Evolutionary conservation across 2,888 invertebrate species (phyloP).

Genomic region (Papilio elwesi): DNA sequence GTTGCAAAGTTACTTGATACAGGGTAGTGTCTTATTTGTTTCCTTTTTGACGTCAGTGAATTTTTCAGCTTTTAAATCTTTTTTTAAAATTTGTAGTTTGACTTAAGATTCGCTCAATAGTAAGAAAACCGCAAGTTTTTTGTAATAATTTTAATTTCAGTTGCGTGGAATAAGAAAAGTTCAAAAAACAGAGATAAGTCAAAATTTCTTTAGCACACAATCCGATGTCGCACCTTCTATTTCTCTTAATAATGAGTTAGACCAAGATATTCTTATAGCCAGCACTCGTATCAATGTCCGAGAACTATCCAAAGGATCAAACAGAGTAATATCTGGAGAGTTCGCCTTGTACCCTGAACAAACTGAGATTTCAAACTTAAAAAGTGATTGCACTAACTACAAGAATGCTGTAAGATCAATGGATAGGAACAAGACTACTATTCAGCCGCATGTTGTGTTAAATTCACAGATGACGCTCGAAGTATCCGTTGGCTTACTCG

Average conservation of each 20-base stretch:
- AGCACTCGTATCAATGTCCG: constrained; percentile 66
- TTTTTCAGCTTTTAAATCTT: no score
- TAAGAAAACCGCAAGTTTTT: no score
- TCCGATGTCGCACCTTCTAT: constrained; percentile 54
- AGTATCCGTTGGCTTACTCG: constrained; percentile 69
- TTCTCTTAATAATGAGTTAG: constrained; percentile 46
- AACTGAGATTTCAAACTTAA: constrained; percentile 44
- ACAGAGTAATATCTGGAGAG: constrained; percentile 62
- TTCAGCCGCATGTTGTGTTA: constrained; percentile 61
- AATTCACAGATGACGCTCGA: constrained; percentile 72
- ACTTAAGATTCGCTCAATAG: no score
- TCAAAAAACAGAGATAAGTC: constrained; percentile 36
- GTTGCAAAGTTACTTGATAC: no score
- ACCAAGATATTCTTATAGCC: constrained; percentile 65
- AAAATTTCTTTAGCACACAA: constrained; percentile 62
- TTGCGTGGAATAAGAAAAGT: constrained; percentile 59
- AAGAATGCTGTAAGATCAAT: constrained; percentile 61
- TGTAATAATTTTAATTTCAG: constrained; percentile 49
- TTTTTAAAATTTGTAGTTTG: no score
- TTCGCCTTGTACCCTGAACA: constrained; percentile 66
- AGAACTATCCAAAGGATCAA: constrained; percentile 57
- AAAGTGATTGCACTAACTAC: constrained; percentile 72
- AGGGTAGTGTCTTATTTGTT: no score
- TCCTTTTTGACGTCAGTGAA: no score
- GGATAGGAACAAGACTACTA: constrained; percentile 52